Evolutionary conservation across 2,888 invertebrate genomes (phyloP), one percentile per base, ranked within the genome.

Genomic region (Monopis laevigella): DNA sequence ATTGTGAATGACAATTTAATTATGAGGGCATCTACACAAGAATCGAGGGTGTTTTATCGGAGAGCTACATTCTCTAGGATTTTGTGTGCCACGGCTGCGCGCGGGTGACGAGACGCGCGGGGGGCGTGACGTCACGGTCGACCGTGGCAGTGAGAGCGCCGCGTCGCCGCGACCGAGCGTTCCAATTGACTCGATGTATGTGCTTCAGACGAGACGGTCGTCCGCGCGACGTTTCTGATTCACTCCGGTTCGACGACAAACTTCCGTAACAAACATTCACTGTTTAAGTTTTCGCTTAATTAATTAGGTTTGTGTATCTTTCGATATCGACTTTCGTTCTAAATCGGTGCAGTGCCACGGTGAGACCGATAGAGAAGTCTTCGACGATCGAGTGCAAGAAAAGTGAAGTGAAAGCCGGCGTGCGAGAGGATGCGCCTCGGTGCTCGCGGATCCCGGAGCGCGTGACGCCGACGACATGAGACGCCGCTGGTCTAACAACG

Each of bases 401-500:
- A 65, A 74, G 77, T 78, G 77, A 69, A 73, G 78, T 77, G 78
- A 72, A 68, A 68, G 68, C 69, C 63, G 66, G 56, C n/a, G n/a
- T n/a, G 56, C 52, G 58, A 65, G 73, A 77, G 74, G 71, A 78
- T 78, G 78, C 68, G 66, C 69, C 54, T 69, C 74, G 64, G 62
- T 58, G 56, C 48, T 60, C 50, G 62, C 60, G 65, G 62, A 62
- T 58, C 51, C 52, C 55, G 64, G 72, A 62, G 71, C 69, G 73
- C 69, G 54, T 73, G 73, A 78, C 63, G 59, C 72, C 66, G 67
- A 68, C 66, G 62, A 65, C 77, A 89, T 89, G 89, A 88, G 87
- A 84, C 87, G 89, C 68, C 86, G 88, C 78, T 89, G 89, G 88
- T 87, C 88, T 50, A 88, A 88, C 75, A 86, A 88, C 75, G 86